phyloP scores from a whole-genome alignment of 1,140 invertebrate genomes.

The Drosophila bocki region DNA sequence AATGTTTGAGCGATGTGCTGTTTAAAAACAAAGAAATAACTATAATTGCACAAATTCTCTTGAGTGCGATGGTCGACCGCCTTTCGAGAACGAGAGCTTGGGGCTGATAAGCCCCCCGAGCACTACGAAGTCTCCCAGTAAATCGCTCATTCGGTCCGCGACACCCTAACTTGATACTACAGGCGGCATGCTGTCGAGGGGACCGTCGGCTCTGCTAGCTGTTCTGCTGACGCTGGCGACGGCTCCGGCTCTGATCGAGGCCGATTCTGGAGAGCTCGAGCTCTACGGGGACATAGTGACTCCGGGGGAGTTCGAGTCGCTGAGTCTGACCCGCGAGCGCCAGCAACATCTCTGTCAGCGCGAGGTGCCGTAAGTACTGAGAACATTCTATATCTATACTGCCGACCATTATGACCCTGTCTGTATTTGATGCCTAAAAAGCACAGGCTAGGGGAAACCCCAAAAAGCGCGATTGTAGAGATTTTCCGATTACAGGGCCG shows the following conservation, averaged over 20 bases:
- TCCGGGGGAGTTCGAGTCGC: conserved; percentile 54
- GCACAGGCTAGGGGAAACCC: not conserved
- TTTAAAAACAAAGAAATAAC: not conserved
- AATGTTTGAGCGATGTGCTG: not conserved
- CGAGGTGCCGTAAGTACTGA: conserved; percentile 63
- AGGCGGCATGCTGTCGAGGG: conserved; percentile 40
- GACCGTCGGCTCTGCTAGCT: conserved; percentile 4
- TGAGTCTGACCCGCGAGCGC: conserved; percentile 50
- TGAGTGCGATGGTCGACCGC: not conserved
- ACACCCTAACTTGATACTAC: conserved; percentile 39
- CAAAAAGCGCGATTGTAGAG: not conserved
- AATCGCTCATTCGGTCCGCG: conserved; percentile 50
- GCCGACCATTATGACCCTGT: not conserved
- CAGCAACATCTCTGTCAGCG: conserved; percentile 66
- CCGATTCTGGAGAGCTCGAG: conserved; percentile 35
- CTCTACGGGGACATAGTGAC: conserved; percentile 60
- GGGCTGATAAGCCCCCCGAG: conserved; percentile 46
- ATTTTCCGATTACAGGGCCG: conserved; percentile 36
- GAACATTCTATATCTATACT: not conserved
- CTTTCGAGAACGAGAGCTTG: conserved; percentile 9
- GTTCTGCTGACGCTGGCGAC: conserved; percentile 20
- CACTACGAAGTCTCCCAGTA: conserved; percentile 1
- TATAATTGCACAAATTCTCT: conserved; percentile 21
- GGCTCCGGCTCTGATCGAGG: conserved; percentile 1
- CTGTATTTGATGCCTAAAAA: not conserved